A percentile compares a stretch with the other conserved stretches of the same genome.
Evolutionary conservation across 2,888 invertebrate genomes (phyloP).

Genomic region (Dryococelus australis): DNA sequence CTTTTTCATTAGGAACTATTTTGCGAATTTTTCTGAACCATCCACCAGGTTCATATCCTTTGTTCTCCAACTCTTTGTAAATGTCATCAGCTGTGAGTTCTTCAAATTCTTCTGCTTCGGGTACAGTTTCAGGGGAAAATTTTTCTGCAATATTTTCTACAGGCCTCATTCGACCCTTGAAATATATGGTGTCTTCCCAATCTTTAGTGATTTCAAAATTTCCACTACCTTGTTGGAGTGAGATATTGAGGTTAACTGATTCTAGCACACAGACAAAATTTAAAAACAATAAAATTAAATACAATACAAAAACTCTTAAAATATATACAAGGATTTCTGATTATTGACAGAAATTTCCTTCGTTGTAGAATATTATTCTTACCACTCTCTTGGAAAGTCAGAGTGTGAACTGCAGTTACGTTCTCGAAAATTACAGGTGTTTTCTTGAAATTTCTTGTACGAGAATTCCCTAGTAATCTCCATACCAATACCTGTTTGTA

Average conservation of each 20-base stretch:
- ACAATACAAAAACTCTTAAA: background rate
- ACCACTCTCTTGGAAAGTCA: constrained; percentile 39
- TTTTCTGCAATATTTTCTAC: constrained; percentile 34
- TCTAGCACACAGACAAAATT: constrained; percentile 38
- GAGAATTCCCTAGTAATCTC: constrained; percentile 62
- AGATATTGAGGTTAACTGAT: constrained; percentile 56
- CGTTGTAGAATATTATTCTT: background rate
- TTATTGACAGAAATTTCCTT: background rate
- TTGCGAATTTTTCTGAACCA: constrained; percentile 51
- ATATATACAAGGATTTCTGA: background rate
- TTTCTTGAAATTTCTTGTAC: constrained; percentile 57
- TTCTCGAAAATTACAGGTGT: constrained; percentile 64
- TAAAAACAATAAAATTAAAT: background rate
- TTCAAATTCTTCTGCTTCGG: background rate
- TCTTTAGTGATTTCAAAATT: constrained; percentile 60
- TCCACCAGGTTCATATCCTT: constrained; percentile 56
- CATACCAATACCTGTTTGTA: constrained; percentile 57
- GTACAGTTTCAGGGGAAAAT: background rate
- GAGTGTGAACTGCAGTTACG: constrained; percentile 57
- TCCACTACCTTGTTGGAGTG: constrained; percentile 54
- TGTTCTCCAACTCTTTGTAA: constrained; percentile 37
- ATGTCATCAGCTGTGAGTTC: constrained; percentile 33
- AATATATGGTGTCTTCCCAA: constrained; percentile 51
- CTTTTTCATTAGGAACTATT: constrained; percentile 27
- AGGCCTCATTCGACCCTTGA: constrained; percentile 33